phyloP scores from a whole-genome alignment of 2,113 vertebrate genomes.

The Cranoglanis bouderius region DNA sequence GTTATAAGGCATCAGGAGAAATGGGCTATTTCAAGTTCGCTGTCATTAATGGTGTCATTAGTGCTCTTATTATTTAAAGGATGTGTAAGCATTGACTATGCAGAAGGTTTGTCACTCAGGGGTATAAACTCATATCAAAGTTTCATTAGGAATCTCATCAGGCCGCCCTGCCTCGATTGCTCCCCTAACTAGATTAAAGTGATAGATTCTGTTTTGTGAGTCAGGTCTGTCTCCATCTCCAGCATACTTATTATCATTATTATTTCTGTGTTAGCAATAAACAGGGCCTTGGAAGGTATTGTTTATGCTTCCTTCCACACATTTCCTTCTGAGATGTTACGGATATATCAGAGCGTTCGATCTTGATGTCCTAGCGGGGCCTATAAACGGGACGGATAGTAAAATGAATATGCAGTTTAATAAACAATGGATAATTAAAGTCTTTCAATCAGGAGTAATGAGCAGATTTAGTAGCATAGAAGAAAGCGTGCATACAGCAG shows the following conservation, averaged over 20 bases:
- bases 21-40: background rate
- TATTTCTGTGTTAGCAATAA: conserved; percentile 34
- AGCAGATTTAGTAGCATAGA: background rate
- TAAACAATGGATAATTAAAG: conserved; percentile 41
- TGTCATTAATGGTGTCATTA: conserved; percentile 37
- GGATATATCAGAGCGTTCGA: background rate
- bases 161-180: conserved; percentile 21
- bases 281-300: conserved; percentile 2
- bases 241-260: conserved; percentile 33
- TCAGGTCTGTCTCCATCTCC: conserved; percentile 10
- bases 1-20: conserved; percentile 27
- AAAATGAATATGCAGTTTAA: conserved; percentile 25
- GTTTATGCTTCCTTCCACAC: conserved; percentile 3
- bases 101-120: conserved; percentile 23
- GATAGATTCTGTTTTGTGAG: conserved; percentile 18
- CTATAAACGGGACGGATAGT: conserved; percentile 11
- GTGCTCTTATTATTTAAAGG: conserved; percentile 33
- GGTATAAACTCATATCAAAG: conserved; percentile 47
- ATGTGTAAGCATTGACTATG: conserved; percentile 25
- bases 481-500: background rate
- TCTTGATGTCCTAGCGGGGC: background rate
- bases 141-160: conserved; percentile 53
- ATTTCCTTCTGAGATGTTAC: background rate
- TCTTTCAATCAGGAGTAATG: conserved; percentile 17
- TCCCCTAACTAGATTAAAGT: conserved; percentile 33